phyloP scores from a whole-genome alignment of 2,113 vertebrate genomes.

The Picathartes gymnocephalus region DNA sequence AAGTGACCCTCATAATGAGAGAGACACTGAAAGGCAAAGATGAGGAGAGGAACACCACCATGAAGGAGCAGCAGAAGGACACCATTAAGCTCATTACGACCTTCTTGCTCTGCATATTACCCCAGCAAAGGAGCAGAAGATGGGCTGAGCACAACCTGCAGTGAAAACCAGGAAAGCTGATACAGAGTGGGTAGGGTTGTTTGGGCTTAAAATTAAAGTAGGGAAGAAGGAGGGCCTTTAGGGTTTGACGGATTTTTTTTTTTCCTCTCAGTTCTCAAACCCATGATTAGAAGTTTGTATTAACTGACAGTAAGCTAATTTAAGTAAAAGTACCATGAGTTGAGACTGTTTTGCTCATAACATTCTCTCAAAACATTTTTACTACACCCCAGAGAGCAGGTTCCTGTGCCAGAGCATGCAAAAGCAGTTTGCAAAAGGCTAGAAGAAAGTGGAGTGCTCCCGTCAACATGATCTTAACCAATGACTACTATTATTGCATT shows the following conservation, averaged over 20 bases:
- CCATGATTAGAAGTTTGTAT: not conserved
- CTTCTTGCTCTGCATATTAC: not conserved
- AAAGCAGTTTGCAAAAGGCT: not conserved
- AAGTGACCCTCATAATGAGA: not conserved
- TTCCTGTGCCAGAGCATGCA: not conserved
- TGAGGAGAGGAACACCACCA: not conserved
- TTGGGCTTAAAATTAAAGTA: not conserved
- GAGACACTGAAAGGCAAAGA: not conserved
- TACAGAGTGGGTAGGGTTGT: not conserved
- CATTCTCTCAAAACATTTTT: not conserved
- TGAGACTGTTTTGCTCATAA: not conserved
- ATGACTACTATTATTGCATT: not conserved
- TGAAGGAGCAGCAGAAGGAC: not conserved
- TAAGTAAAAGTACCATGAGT: not conserved
- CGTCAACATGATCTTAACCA: not conserved
- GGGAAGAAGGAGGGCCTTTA: not conserved
- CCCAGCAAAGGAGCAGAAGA: not conserved
- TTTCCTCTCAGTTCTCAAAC: not conserved
- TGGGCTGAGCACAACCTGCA: not conserved
- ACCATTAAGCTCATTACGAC: fast-evolving
- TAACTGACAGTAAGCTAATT: not conserved
- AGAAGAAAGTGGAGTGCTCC: not conserved
- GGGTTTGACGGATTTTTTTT: not conserved
- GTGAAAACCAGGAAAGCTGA: not conserved
- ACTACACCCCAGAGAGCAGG: not conserved